Base-by-base conservation (phyloP, 2,797 vertebrate species). In the Sardinella longiceps region DNA sequence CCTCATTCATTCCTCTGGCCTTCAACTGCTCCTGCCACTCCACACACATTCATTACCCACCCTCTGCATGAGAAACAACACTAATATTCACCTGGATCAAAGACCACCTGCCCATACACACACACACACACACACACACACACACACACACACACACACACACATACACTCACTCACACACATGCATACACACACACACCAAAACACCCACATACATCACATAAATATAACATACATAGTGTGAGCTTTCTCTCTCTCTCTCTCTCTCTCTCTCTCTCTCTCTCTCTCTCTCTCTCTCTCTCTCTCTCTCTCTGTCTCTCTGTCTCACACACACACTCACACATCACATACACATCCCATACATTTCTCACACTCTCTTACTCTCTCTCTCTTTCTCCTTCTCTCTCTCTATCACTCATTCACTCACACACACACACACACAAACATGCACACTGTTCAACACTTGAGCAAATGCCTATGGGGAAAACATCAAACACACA, bases 1-100 rank as follows among this genome's bases (percentile, higher is more conserved):
- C 90, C 93, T 94, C 93, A 93, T 92, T 94, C 89, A 90, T 94
- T 90, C 89, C 90, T 88, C 90, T 87, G 88, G 93, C 91, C 92
- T 91, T 92, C 88, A 83, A 88, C 86, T 89, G 87, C 89, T 88
- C 88, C 87, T 87, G 88, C 88, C 90, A 87, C 89, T 90, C 89
- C 88, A 63, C 1, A 43, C 20, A 87, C 91, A 94, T 94, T 95
- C 93, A 94, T 94, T 94, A 94, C 91, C 91, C 86, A 77, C 89
- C 86, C 90, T 90, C 89, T 85, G 90, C 90, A 92, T 88, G 85
- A 46, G 50, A 25, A 28, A 63, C 58, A 63, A 15, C 23, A 70
- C 63, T 3, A 15, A 15, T 30, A 70, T 3, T 33, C 63, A 60
- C n/a, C 7, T 53, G 6, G 18, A 15, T 11, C 10, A 11, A 58